Percentiles rank a stretch among this genome's conserved stretches.
Conservation (phyloP, 1,140 invertebrate genomes). For the Cyclargus thomasi region DNA sequence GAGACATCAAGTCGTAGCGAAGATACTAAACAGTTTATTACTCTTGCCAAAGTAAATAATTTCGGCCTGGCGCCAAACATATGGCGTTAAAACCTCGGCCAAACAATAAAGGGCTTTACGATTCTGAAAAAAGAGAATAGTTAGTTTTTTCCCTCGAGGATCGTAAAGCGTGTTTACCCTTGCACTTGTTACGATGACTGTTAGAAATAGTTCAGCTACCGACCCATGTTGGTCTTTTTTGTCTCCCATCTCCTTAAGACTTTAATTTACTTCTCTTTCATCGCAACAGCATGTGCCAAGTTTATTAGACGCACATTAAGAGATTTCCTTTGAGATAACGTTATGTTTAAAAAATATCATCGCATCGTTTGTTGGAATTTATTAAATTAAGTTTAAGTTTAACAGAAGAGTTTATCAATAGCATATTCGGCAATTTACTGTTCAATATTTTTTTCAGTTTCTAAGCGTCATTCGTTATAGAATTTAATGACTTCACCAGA, state of each 20-base stretch:
- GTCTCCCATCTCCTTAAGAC: slow-evolving; percentile 11
- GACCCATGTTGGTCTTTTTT: slow-evolving; percentile 37
- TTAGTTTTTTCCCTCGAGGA: slow-evolving; percentile 39
- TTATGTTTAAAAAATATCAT: too few species aligned
- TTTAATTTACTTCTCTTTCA: not conserved
- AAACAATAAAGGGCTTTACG: slow-evolving; percentile 47
- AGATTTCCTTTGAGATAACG: not conserved
- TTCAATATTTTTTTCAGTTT: not conserved
- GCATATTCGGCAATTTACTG: not conserved
- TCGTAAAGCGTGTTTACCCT: slow-evolving; percentile 53
- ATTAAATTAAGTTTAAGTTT: too few species aligned
- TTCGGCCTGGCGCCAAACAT: slow-evolving; percentile 55
- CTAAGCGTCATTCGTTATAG: too few species aligned
- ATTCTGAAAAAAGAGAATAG: slow-evolving; percentile 43
- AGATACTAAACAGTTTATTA: slow-evolving; percentile 13
- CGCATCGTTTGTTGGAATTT: too few species aligned
- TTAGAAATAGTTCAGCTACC: slow-evolving; percentile 24
- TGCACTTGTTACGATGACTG: slow-evolving; percentile 49
- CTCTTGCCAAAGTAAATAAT: slow-evolving; percentile 32
- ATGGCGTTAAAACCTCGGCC: slow-evolving; percentile 41
- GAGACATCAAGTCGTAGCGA: not conserved
- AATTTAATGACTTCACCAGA: too few species aligned
- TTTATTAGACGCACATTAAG: not conserved
- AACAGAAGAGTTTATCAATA: not conserved
- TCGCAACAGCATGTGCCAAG: not conserved